Evolutionary conservation across 2,888 invertebrate genomes (phyloP).

Genomic region (Tetropium fuscum): DNA sequence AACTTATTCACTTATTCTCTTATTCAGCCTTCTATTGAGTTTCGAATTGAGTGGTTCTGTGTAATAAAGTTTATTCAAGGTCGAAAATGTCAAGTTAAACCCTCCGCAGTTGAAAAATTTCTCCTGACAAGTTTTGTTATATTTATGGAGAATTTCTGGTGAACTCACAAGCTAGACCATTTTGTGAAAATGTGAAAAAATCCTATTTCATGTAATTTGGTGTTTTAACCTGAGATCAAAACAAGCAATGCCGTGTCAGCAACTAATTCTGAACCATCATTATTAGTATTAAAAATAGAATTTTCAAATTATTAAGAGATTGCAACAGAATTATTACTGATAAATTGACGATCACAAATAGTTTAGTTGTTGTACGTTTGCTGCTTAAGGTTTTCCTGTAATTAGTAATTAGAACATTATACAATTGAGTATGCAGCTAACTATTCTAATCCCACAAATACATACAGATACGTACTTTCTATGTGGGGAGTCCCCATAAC

Average conservation of each 20-base stretch:
- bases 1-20: slow-evolving; percentile 3
- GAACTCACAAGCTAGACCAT: background rate
- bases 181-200: slow-evolving; percentile 3
- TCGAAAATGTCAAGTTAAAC: background rate
- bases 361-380: too few relatives aligned
- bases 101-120: background rate
- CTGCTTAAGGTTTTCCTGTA: too few relatives aligned
- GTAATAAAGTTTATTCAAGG: background rate
- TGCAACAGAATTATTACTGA: too few relatives aligned
- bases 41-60: background rate
- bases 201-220: background rate
- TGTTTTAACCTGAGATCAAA: background rate
- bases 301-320: too few relatives aligned
- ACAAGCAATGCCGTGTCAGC: too few relatives aligned
- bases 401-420: slow-evolving; percentile 1
- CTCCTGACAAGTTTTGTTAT: slow-evolving; percentile 4
- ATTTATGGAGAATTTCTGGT: background rate
- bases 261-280: too few relatives aligned
- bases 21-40: slow-evolving; percentile 1
- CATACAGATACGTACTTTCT: slow-evolving; percentile 26
- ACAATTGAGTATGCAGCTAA: background rate
- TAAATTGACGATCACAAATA: too few relatives aligned
- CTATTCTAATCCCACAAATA: background rate
- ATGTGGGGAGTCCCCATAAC: slow-evolving; percentile 57
- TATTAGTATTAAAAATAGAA: too few relatives aligned